Evolutionary conservation across 2,888 invertebrate genomes (phyloP).

Genomic region (Aethes cnicana): DNA sequence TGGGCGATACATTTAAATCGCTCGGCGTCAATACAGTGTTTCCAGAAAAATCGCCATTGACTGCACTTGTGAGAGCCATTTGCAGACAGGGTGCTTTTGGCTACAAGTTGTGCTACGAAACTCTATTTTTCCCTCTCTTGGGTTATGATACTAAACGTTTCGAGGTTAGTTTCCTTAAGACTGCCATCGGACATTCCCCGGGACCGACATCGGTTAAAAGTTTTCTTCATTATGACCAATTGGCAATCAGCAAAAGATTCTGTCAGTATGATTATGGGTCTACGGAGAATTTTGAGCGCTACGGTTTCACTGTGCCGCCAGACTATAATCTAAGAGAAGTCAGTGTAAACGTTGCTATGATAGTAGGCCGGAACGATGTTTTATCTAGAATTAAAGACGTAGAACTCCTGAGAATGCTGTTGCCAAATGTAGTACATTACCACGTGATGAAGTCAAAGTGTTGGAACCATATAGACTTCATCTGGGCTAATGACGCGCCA

Average conservation of each 20-base stretch:
- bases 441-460: conserved; percentile 17
- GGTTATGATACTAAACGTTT: conserved; percentile 38
- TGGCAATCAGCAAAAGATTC: conserved; percentile 42
- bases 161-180: conserved; percentile 40
- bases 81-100: conserved; percentile 12
- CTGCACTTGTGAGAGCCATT: conserved; percentile 20
- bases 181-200: conserved; percentile 46
- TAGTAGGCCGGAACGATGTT: conserved; percentile 47
- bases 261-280: conserved; percentile 50
- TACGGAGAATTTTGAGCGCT: conserved; percentile 40
- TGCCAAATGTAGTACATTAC: conserved; percentile 45
- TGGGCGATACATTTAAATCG: too few relatives aligned
- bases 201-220: conserved; percentile 49
- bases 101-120: conserved; percentile 5
- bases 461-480: conserved; percentile 50
- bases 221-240: conserved; percentile 47
- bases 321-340: conserved; percentile 49
- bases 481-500: conserved; percentile 46
- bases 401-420: conserved; percentile 31
- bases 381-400: conserved; percentile 47
- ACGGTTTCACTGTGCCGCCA: conserved; percentile 44
- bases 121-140: not conserved
- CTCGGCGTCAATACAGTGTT: too few relatives aligned
- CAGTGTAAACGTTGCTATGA: conserved; percentile 42
- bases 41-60: too few relatives aligned